Evolutionary conservation across 2,797 vertebrate species (phyloP).

Genomic region (Momotus momota): DNA sequence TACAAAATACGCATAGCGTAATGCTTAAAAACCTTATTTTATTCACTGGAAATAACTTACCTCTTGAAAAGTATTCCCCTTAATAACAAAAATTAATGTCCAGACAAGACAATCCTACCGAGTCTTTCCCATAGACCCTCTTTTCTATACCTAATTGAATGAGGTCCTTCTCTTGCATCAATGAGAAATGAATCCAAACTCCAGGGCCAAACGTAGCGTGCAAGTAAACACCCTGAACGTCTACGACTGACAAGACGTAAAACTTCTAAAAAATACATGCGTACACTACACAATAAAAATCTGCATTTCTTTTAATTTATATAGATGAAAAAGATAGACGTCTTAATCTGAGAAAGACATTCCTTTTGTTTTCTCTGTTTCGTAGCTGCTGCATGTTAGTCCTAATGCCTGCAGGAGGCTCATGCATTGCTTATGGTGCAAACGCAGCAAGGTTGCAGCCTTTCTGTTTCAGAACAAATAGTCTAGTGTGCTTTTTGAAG

Average conservation of each 20-base stretch:
- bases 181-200: neutral
- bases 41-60: neutral
- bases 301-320: neutral
- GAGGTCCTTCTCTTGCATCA: neutral
- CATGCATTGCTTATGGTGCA: accelerated
- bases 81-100: neutral
- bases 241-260: neutral
- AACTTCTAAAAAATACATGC: neutral
- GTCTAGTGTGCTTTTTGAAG: neutral
- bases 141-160: neutral
- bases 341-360: neutral
- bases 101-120: neutral
- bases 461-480: neutral
- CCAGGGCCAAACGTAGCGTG: accelerated
- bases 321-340: neutral
- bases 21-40: neutral
- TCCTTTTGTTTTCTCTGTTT: neutral
- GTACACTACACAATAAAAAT: neutral
- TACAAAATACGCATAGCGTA: neutral
- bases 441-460: neutral
- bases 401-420: neutral
- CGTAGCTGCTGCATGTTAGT: neutral
- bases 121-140: neutral
- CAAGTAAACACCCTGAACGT: neutral
- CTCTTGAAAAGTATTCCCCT: neutral